Base-by-base conservation (phyloP, 1,140 invertebrate species). In the Lepidurus apus region DNA sequence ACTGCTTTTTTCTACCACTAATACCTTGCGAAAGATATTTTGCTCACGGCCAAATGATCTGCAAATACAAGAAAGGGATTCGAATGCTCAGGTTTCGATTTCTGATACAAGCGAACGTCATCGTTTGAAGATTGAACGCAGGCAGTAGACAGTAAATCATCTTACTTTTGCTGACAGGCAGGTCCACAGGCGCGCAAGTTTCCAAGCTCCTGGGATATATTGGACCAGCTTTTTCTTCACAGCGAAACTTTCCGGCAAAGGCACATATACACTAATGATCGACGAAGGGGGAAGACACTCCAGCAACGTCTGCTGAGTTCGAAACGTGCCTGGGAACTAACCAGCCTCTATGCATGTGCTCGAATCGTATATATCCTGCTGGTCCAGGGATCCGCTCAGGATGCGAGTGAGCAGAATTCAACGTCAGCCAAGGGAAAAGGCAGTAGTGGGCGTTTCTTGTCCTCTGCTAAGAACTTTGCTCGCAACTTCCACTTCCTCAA, bases 291-390 rank as follows among this genome's bases (percentile, higher is more conserved):
- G 9, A 65, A 65, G 53, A 65, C 53, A 65, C 17, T 65, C 3
- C 53, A 17, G 53, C 17, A 17, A 65, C 53, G 53, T 65, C 53
- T 21, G 53, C 53, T 13, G 53, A 65, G 9, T 65, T 65, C 9
- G 13, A 65, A 65, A 65, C 53, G 53, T 65, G 53, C 13, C 53
- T n/a, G 53, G 13, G 53, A 65, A 65, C 53, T 65, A 65, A 65
- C 9, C 53, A 65, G 53, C 53, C 53, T n/a, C 53, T 65, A 17
- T 17, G 53, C 13, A 21, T 17, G 53, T 65, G 21, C 53, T 65
- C 53, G 53, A 65, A 65, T n/a, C 9, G 53, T 65, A 65, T 65
- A 65, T 65, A 65, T 65, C 21, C 10, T 21, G 53, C 53, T 65
- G 21, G 53, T 65, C 53, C 17, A 21, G 17, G 53, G 53, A 65